These are phyloP conservation scores for Acanthaster planci DNA, from an alignment of 35 echinoderm and acorn worm species.

Conservation along the genomic window DNA sequence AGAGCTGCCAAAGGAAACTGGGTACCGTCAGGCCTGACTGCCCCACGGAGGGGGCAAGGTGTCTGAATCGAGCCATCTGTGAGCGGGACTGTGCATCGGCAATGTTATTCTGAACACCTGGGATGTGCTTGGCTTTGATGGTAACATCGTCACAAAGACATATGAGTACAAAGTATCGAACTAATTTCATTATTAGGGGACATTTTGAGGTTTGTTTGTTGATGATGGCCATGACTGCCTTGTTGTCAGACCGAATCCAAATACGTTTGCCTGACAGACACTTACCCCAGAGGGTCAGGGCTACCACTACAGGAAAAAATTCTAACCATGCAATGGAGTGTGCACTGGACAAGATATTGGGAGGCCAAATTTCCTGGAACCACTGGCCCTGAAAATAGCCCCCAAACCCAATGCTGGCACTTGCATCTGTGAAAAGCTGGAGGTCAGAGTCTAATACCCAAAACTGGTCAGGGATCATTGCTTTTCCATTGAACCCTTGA, in stretches of 20 bases:
- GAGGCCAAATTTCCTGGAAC: background rate
- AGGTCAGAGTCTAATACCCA: background rate
- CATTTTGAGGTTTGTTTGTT: constrained; percentile 10
- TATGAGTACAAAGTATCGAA: background rate
- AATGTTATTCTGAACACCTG: background rate
- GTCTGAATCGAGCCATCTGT: background rate
- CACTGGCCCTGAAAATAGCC: constrained; percentile 9
- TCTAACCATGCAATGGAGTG: too few species aligned
- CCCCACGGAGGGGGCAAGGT: background rate
- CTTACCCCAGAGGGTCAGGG: background rate
- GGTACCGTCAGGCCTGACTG: background rate
- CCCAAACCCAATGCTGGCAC: constrained; percentile 7
- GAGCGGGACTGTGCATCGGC: background rate
- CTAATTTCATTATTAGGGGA: background rate
- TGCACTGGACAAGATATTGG: too few species aligned
- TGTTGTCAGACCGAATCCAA: background rate
- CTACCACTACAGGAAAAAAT: too few species aligned
- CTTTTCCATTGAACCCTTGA: background rate
- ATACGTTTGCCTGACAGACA: background rate
- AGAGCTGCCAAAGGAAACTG: background rate
- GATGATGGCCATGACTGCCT: background rate
- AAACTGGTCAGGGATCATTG: constrained; percentile 1
- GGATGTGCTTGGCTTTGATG: too few species aligned
- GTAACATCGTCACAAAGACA: background rate
- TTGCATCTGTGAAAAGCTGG: constrained; percentile 6